Evolutionary conservation across 1,140 invertebrate species (phyloP), one percentile per base, ranked within the genome.

Genomic region (Bilobella aurantiaca): DNA sequence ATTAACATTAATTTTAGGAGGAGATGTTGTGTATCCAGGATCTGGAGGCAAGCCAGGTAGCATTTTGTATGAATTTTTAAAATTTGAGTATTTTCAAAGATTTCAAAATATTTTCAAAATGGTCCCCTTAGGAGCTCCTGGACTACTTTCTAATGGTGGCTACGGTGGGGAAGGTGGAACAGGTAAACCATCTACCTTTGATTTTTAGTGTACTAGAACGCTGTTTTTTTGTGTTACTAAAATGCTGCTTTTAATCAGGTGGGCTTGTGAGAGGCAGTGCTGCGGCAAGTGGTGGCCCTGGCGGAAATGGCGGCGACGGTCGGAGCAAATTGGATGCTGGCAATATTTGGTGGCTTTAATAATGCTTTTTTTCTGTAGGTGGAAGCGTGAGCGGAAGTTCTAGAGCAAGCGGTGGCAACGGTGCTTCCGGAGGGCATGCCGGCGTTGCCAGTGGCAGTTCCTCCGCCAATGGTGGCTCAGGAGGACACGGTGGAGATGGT

Each of bases 211-310:
- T 23, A 60, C 3, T 28, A 60, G 16, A 12, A 14, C 30, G 12
- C 27, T 5, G 28, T n/a, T 32, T 30, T 60, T 34, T 64, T 29
- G 61, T 18, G n/a, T 8, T 27, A n/a, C n/a, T n/a, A n/a, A n/a
- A n/a, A n/a, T n/a, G n/a, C n/a, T n/a, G n/a, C n/a, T 25, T n/a
- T 23, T 23, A 18, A 58, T 66, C 58, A 53, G 58, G 63, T 31
- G 49, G 32, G 58, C 73, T 68, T 34, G 21, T 46, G 16, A 53
- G 27, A n/a, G 67, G 67, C 31, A 60, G 57, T 34, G 67, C 73
- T 58, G 66, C 61, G 5, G 65, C 46, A 12, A 73, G 73, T 63
- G 73, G 69, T 28, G 56, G 67, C 3, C 68, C 71, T 66, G 58
- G 63, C 28, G 69, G 70, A 32, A 67, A 60, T 28, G 62, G 49